A percentile compares a stretch with the other conserved stretches of the same genome.
These are phyloP conservation scores for Candoia aspera DNA, from an alignment of 2,113 vertebrate genomes.

Conservation along the genomic window DNA sequence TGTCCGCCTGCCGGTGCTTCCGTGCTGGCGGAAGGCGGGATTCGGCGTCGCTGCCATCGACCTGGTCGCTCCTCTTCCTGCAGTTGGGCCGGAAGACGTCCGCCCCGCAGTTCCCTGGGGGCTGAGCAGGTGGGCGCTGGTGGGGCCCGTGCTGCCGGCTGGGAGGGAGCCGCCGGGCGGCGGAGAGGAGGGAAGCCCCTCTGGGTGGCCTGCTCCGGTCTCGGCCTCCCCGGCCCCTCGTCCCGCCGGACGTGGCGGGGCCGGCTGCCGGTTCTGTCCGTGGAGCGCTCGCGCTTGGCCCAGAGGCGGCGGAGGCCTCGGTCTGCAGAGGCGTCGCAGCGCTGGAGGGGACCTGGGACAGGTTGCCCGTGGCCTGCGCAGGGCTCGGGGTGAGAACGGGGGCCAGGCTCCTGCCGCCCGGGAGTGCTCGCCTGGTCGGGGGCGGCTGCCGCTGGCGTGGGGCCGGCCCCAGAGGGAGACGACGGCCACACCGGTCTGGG, in stretches of 20 bases:
- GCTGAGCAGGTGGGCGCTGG: neutral
- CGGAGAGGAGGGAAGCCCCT: neutral
- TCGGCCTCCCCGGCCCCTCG: neutral
- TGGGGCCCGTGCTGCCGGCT: neutral
- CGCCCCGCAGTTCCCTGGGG: neutral
- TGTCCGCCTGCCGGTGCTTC: no score
- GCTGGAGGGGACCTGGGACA: neutral
- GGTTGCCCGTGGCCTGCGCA: rapidly evolving
- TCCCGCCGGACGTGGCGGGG: neutral
- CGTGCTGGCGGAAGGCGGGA: no score
- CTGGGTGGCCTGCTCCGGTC: neutral
- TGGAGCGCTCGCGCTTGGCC: rapidly evolving
- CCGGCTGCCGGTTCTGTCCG: neutral
- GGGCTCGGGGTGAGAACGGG: rapidly evolving
- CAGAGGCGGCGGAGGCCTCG: neutral
- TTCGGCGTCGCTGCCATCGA: no score
- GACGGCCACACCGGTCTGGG: no score
- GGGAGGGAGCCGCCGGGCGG: no score
- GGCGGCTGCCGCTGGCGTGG: neutral
- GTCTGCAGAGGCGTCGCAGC: neutral
- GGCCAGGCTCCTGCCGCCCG: neutral
- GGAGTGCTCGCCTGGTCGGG: no score
- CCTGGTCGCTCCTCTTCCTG: no score
- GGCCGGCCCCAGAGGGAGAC: no score
- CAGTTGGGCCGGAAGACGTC: no score